Evolutionary conservation across 2,797 vertebrate species (phyloP).

Genomic region (Vespertilio murinus): DNA sequence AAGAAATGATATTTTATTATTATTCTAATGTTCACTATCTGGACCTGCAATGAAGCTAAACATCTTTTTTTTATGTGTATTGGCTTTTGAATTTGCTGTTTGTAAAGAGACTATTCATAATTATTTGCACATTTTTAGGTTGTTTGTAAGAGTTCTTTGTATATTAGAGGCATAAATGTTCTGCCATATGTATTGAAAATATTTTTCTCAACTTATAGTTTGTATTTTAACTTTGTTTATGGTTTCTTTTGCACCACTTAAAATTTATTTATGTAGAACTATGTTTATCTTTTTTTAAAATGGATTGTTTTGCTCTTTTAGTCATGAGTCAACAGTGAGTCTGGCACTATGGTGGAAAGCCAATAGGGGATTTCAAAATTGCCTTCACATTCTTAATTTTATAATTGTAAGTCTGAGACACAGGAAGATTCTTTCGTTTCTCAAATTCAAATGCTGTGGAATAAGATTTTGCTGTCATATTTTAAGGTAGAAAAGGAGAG

Average conservation of each 20-base stretch:
- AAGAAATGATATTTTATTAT: conserved; percentile 6
- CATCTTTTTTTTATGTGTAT: neutral
- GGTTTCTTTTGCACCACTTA: conserved; percentile 41
- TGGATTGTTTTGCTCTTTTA: conserved; percentile 39
- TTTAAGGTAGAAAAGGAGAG: neutral
- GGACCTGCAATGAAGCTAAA: neutral
- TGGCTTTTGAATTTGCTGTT: neutral
- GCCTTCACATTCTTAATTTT: neutral
- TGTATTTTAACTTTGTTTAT: conserved; percentile 49
- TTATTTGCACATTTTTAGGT: neutral
- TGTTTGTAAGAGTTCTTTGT: conserved; percentile 67
- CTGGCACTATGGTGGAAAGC: neutral
- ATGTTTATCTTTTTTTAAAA: neutral
- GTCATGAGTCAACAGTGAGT: conserved; percentile 14
- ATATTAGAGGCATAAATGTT: conserved; percentile 29
- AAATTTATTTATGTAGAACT: conserved; percentile 50
- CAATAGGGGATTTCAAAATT: conserved; percentile 47
- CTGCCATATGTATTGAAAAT: conserved; percentile 56
- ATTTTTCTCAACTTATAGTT: conserved; percentile 55
- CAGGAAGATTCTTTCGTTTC: neutral
- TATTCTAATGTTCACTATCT: conserved; percentile 15
- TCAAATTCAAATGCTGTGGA: neutral
- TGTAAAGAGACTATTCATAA: conserved; percentile 30
- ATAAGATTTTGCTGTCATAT: neutral
- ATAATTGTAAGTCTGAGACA: neutral